Percentiles rank a stretch among this genome's conserved stretches.
Evolutionary conservation across 1,140 invertebrate species (phyloP).

Genomic region (Ostrea edulis): DNA sequence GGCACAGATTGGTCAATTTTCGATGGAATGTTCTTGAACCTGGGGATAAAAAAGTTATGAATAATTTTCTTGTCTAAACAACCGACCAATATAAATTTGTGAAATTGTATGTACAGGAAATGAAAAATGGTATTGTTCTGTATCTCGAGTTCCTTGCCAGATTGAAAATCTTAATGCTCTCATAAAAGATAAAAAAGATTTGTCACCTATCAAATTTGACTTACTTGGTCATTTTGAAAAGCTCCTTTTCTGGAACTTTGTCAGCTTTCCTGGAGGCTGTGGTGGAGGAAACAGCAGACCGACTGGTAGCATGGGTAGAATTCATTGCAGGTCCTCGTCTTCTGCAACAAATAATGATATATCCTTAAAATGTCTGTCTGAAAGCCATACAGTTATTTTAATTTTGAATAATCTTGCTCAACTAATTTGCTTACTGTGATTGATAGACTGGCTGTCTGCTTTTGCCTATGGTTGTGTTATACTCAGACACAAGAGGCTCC

Average conservation of each 20-base stretch:
- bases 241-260: conserved; percentile 64
- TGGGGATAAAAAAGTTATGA: conserved; percentile 52
- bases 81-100: neutral
- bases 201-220: neutral
- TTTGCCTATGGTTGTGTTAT: conserved; percentile 58
- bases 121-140: neutral
- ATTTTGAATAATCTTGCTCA: neutral
- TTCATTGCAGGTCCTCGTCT: conserved; percentile 48
- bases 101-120: neutral
- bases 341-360: conserved; percentile 43
- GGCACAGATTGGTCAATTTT: conserved; percentile 63
- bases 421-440: conserved; percentile 47
- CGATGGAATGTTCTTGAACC: conserved; percentile 70
- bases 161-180: neutral
- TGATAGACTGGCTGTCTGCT: conserved; percentile 34
- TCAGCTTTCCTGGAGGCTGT: conserved; percentile 33
- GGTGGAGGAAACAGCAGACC: neutral
- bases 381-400: neutral
- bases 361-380: neutral
- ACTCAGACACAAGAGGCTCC: conserved; percentile 58
- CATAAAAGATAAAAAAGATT: neutral
- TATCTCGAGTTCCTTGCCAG: neutral
- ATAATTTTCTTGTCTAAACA: neutral
- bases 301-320: conserved; percentile 39
- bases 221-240: conserved; percentile 69